phyloP scores from a whole-genome alignment of 2,113 vertebrate species.

The Vombatus ursinus region DNA sequence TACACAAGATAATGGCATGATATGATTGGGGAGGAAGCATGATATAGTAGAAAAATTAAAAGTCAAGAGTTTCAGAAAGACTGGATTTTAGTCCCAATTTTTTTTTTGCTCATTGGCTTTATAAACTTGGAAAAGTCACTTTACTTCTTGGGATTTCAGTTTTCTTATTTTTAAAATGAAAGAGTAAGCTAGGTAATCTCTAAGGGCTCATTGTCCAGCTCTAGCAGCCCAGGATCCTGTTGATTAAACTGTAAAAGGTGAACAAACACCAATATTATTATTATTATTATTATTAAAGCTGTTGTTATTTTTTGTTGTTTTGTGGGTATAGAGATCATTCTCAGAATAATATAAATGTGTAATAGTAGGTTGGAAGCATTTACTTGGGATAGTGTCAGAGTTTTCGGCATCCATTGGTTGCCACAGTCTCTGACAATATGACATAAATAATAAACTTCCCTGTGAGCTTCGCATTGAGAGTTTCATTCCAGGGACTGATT shows the following conservation, averaged over 20 bases:
- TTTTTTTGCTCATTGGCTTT: neutral
- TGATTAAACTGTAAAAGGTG: neutral
- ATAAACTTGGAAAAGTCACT: neutral
- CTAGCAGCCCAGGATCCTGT: neutral
- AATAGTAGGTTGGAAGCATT: neutral
- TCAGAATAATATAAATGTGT: neutral
- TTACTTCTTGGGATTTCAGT: neutral
- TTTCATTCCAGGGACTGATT: constrained; percentile 4
- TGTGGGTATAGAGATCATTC: neutral
- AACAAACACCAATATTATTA: neutral
- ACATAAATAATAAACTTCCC: neutral
- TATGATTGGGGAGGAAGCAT: neutral
- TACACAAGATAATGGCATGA: neutral
- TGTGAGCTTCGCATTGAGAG: neutral
- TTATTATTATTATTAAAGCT: neutral
- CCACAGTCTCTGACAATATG: neutral
- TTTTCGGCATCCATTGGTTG: neutral
- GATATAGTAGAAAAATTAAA: neutral
- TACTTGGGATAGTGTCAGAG: neutral
- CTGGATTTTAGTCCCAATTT: neutral
- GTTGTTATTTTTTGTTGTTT: neutral
- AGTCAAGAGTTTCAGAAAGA: neutral
- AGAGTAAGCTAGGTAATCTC: neutral
- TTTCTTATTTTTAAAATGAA: neutral
- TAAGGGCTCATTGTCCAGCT: neutral